Conservation (phyloP, 2,113 vertebrate species). For the Semnopithecus entellus region DNA sequence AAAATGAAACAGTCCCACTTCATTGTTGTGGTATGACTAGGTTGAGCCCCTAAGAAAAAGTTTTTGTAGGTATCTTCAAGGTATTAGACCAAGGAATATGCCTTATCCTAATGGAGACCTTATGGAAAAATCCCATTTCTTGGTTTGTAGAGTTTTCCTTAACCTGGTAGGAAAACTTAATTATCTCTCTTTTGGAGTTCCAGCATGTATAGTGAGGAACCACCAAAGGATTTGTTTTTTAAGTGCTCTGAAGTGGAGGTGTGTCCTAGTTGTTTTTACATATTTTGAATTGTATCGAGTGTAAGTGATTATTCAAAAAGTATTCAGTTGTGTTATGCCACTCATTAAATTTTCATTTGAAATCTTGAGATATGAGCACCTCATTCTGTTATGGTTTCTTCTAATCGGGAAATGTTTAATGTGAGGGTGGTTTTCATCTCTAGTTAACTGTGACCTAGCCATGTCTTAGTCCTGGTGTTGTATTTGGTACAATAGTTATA, state of each 20-base stretch:
- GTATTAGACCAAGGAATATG: neutral
- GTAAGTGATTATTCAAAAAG: neutral
- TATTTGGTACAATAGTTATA: neutral
- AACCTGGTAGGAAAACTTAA: neutral
- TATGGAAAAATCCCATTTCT: constrained; percentile 32
- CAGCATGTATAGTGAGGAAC: neutral
- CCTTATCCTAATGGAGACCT: neutral
- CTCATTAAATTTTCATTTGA: constrained; percentile 24
- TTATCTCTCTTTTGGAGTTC: neutral
- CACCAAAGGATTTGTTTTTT: neutral
- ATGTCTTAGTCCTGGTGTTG: neutral
- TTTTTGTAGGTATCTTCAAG: constrained; percentile 41
- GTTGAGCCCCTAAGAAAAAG: neutral
- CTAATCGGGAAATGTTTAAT: neutral
- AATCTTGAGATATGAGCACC: neutral
- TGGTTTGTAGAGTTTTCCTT: neutral
- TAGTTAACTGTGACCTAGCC: neutral
- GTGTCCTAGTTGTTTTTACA: neutral
- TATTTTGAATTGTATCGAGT: constrained; percentile 7
- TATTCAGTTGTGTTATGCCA: neutral
- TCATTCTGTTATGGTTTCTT: neutral
- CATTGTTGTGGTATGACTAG: neutral
- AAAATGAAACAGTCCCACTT: too few species aligned
- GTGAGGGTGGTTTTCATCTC: neutral
- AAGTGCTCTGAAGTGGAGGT: neutral